Evolutionary conservation across 2,113 vertebrate species (phyloP).

Genomic region (Rhinopomastus cyanomelas): DNA sequence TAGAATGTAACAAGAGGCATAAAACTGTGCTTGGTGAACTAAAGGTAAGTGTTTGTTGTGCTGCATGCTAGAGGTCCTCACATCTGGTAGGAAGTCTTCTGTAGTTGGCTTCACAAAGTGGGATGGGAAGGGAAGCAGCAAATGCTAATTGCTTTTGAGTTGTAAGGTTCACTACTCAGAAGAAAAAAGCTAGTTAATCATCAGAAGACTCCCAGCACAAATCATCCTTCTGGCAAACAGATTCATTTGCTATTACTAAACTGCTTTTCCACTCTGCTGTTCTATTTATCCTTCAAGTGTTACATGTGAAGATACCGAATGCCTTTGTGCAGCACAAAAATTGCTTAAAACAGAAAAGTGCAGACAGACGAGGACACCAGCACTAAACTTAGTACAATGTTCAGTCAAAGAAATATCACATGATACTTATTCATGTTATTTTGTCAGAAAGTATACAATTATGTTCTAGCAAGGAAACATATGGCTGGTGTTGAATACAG

Average conservation of each 20-base stretch:
- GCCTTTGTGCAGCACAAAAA: not conserved
- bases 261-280: not conserved
- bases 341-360: not conserved
- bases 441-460: not conserved
- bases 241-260: not conserved
- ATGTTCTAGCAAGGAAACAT: not conserved
- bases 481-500: not conserved
- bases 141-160: not conserved
- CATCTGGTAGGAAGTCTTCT: not conserved
- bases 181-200: not conserved
- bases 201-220: not conserved
- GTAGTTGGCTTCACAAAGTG: not conserved
- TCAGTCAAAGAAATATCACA: not conserved
- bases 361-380: not conserved
- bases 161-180: not conserved
- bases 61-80: not conserved
- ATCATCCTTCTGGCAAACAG: not conserved
- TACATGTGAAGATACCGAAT: not conserved
- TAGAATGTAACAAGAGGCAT: slow-evolving; percentile 90
- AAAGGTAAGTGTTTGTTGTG: slow-evolving; percentile 78
- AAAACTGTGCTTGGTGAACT: slow-evolving; percentile 87
- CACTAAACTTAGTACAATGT: not conserved
- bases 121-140: not conserved
- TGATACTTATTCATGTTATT: not conserved
- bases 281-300: not conserved